Conservation (phyloP, 2,888 invertebrate species). For the Xestobium rufovillosum region DNA sequence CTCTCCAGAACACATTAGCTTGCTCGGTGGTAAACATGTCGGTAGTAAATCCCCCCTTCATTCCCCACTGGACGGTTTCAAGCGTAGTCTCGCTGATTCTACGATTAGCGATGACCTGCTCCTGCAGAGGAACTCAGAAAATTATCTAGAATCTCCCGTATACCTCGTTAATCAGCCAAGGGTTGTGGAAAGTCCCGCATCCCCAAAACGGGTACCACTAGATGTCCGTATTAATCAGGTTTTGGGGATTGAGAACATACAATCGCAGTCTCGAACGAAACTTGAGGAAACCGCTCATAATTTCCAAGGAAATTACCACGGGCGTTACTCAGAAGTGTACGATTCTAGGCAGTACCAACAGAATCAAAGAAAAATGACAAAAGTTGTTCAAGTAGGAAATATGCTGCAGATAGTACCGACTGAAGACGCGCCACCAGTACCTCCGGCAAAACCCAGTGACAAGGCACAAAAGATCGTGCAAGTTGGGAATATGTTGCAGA, state of each 20-base stretch:
- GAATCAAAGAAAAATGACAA: constrained; percentile 4
- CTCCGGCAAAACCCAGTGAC: constrained; percentile 7
- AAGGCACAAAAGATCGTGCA: constrained; percentile 37
- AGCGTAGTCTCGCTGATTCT: constrained; percentile 46
- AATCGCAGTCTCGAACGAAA: constrained; percentile 17
- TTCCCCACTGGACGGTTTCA: constrained; percentile 40
- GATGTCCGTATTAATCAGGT: constrained; percentile 55
- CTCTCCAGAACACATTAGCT: too few species aligned
- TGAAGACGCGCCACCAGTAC: constrained; percentile 34
- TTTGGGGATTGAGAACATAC: constrained; percentile 47
- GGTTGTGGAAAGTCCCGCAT: constrained; percentile 25
- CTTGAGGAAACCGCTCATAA: constrained; percentile 7
- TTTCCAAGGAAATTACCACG: background rate
- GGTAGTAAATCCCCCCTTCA: constrained; percentile 31
- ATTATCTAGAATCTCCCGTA: constrained; percentile 28
- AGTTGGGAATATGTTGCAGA: constrained; percentile 56
- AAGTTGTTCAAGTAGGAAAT: constrained; percentile 49
- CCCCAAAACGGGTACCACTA: constrained; percentile 52
- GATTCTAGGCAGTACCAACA: constrained; percentile 9
- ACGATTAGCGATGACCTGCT: constrained; percentile 48
- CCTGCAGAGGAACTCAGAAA: constrained; percentile 30
- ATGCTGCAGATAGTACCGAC: constrained; percentile 53
- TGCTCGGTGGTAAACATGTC: too few species aligned
- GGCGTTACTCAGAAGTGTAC: background rate
- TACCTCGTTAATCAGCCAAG: constrained; percentile 7